These are phyloP conservation scores for Plutella xylostella DNA, from an alignment of 2,888 invertebrate species.

Conservation along the genomic window DNA sequence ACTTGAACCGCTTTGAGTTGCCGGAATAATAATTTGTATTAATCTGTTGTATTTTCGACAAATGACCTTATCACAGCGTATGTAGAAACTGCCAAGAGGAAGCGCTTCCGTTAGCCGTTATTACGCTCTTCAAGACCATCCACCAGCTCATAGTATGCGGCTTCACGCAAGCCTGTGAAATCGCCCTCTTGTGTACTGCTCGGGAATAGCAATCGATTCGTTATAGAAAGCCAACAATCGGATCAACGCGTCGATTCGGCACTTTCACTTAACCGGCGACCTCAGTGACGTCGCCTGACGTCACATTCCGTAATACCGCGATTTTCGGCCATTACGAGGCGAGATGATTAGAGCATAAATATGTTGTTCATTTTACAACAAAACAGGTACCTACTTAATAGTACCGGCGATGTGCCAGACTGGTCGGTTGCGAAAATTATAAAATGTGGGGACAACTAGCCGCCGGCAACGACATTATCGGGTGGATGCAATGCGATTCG, in stretches of 20 bases:
- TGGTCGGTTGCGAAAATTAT: no score
- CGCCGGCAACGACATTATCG: not conserved
- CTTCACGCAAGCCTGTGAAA: conserved; percentile 29
- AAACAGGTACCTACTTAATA: no score
- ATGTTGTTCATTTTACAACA: not conserved
- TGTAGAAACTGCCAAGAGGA: no score
- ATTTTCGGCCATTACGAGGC: not conserved
- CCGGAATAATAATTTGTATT: no score
- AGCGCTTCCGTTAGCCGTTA: no score
- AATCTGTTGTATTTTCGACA: no score
- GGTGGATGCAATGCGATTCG: not conserved
- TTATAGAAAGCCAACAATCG: conserved; percentile 60
- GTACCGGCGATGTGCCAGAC: no score
- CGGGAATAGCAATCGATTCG: conserved; percentile 53
- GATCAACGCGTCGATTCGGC: conserved; percentile 44
- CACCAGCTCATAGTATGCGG: not conserved
- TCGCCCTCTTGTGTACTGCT: conserved; percentile 30
- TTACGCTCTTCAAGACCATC: no score
- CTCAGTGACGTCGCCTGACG: conserved; percentile 12
- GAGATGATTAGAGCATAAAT: not conserved
- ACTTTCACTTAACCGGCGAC: conserved; percentile 49
- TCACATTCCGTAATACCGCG: conserved; percentile 6
- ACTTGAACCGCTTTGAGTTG: no score
- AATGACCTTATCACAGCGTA: no score
- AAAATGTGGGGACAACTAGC: not conserved